Conservation (phyloP, 1,140 invertebrate species). For the Pseudomyrmex sp. region DNA sequence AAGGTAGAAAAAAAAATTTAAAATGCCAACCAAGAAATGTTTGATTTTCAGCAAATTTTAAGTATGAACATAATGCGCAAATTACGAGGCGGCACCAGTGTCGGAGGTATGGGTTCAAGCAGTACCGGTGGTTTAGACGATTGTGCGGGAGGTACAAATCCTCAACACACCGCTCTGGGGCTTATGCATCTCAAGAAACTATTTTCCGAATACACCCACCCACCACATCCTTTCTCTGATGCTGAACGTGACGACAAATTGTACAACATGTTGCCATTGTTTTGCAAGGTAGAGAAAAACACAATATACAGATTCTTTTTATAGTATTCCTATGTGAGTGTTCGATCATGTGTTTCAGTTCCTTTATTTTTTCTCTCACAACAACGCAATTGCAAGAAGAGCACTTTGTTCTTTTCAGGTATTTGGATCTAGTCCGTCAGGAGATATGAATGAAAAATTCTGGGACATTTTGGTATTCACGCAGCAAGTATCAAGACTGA, state of each 20-base stretch:
- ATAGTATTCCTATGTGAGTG: too few relatives aligned
- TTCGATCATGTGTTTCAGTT: not conserved
- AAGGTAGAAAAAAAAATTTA: too few relatives aligned
- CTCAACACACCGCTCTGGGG: conserved; percentile 94
- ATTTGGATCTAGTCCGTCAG: conserved; percentile 94
- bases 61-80: conserved; percentile 95
- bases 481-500: conserved; percentile 96
- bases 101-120: conserved; percentile 83
- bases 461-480: conserved; percentile 97
- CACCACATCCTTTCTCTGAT: conserved; percentile 91
- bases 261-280: conserved; percentile 99
- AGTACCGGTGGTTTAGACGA: conserved; percentile 81
- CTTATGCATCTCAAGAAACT: conserved; percentile 98
- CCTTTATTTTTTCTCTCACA: not conserved
- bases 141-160: conserved; percentile 85
- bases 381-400: not conserved
- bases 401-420: conserved; percentile 87
- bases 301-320: not conserved
- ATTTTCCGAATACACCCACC: conserved; percentile 97
- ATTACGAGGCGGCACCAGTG: conserved; percentile 87
- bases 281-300: conserved; percentile 94
- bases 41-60: conserved; percentile 72
- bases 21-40: not conserved
- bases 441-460: conserved; percentile 98
- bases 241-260: conserved; percentile 96